These are phyloP conservation scores for Melieria omissa DNA, from an alignment of 2,888 invertebrate genomes.

Conservation along the genomic window DNA sequence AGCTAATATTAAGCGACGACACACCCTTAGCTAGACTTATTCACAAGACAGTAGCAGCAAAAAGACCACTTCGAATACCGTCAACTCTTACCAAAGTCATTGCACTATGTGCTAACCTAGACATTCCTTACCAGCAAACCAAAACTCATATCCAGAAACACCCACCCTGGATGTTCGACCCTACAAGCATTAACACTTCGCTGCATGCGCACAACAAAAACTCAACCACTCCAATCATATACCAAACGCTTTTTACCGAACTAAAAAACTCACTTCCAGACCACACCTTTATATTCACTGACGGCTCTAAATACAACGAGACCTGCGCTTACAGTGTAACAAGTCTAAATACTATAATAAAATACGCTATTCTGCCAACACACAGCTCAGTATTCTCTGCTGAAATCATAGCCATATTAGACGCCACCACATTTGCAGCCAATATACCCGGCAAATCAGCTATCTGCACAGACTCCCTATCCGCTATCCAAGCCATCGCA, in stretches of 20 bases:
- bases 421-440: constrained; percentile 5
- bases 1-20: neutral
- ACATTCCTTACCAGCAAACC: neutral
- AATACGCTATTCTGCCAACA: neutral
- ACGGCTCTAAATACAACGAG: neutral
- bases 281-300: constrained; percentile 4
- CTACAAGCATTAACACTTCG: neutral
- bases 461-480: constrained; percentile 2
- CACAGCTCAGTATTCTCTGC: constrained; percentile 5
- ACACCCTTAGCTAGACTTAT: neutral
- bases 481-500: neutral
- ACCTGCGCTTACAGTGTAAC: neutral
- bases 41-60: neutral
- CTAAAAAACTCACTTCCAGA: neutral
- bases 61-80: neutral
- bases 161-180: constrained; percentile 1
- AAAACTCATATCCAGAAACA: neutral
- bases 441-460: neutral
- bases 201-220: neutral
- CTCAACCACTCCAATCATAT: neutral
- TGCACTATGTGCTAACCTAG: neutral
- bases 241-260: neutral
- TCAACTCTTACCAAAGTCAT: constrained; percentile 3
- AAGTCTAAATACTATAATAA: neutral
- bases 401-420: constrained; percentile 7